Conservation (phyloP, 2,888 invertebrate genomes). For the Cataglyphis rosenhaueri region DNA sequence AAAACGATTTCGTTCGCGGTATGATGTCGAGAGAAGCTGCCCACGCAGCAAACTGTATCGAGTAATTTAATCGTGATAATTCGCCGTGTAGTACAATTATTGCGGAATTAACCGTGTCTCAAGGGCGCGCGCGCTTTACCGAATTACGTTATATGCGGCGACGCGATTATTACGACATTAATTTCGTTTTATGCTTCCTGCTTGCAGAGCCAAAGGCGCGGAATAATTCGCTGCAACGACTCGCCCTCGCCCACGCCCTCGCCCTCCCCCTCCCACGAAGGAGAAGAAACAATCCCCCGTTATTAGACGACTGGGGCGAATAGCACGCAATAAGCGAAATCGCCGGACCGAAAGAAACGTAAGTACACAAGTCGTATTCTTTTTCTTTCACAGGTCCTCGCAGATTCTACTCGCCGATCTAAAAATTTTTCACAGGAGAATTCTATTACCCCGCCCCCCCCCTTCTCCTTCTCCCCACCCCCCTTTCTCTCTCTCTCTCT, state of each 20-base stretch:
- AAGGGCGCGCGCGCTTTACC: constrained; percentile 52
- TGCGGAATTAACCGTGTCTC: constrained; percentile 67
- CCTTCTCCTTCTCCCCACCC: no score
- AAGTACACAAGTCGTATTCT: not conserved
- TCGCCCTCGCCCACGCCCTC: constrained; percentile 57
- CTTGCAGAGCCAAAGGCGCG: constrained; percentile 70
- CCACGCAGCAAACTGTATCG: constrained; percentile 11
- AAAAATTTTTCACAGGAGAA: no score
- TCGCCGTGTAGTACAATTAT: constrained; percentile 74
- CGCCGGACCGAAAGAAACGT: constrained; percentile 50
- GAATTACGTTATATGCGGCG: constrained; percentile 62
- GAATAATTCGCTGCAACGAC: constrained; percentile 73
- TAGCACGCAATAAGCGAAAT: constrained; percentile 68
- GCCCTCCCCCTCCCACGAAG: constrained; percentile 7
- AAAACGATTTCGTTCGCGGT: not conserved
- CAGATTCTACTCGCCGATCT: not conserved
- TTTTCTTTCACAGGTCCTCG: not conserved
- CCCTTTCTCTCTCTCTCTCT: not conserved
- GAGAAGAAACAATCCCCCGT: constrained; percentile 64
- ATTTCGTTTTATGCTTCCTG: constrained; percentile 73
- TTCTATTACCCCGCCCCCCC: no score
- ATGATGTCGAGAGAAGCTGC: not conserved
- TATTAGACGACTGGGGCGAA: constrained; percentile 67
- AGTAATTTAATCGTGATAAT: constrained; percentile 69
- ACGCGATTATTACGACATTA: constrained; percentile 74